Base-by-base conservation (phyloP, 30 jellyfish, hydroid and myxozoan species). In the Aurelia coerulea region DNA sequence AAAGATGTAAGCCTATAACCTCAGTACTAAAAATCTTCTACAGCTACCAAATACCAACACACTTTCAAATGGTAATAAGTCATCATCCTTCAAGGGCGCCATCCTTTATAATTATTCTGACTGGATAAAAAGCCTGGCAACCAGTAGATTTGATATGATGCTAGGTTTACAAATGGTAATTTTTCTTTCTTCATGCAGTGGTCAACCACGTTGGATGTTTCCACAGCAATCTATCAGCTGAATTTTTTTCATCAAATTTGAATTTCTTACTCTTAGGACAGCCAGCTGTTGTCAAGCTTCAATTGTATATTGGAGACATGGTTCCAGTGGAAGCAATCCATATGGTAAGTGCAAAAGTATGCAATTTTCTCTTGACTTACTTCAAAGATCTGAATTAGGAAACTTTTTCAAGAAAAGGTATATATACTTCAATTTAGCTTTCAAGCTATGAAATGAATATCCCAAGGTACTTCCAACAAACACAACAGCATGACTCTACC, bases 251-350 rank as follows among this genome's bases (percentile, higher is more conserved):
- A 46, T 5, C 56, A 46, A 8, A 46, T 1, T 46, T 46, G 56
- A 46, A 46, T 46, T 46, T 46, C 14, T 9, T 46, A 2, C 7
- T 46, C 56, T 37, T 23, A 89, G 97, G 97, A 16, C 37, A 90
- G 72, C 92, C 97, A 10, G 91, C 90, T 16, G 81, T 72, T 69
- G 97, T 90, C 12, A 84, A 58, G 66, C 83, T 90, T 12, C 97
- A 90, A 79, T 65, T 90, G 93, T 83, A 76, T 76, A 90, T 90
- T 15, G 95, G 92, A 46, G 97, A 90, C 54, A 90, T 90, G 97
- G 97, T 90, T 10, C 97, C 97, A 31, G 95, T 90, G 32, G 97
- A 90, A 76, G 54, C 58, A 46, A 90, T 90, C 34, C 94, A 84
- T 53, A 82, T 84, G 97, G 97, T 90, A 73, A 80, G 79, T 60